Evolutionary conservation across 2,888 invertebrate species (phyloP).

Genomic region (Platynereis dumerilii): DNA sequence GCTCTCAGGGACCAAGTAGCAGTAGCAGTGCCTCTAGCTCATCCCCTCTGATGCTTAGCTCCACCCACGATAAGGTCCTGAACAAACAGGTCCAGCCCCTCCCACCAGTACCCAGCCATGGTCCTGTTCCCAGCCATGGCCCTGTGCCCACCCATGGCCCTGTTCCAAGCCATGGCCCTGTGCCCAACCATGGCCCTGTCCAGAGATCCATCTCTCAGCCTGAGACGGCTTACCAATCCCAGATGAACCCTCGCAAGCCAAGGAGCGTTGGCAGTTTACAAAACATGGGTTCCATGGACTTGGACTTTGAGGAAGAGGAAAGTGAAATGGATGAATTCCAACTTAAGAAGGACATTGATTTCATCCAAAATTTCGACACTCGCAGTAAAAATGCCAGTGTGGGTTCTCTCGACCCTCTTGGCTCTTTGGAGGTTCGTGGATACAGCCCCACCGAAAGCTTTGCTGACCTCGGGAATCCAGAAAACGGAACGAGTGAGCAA

Average conservation of each 20-base stretch:
- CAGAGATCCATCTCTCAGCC: not conserved
- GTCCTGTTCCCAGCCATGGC: not conserved
- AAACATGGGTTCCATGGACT: not conserved
- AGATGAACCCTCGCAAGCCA: not conserved
- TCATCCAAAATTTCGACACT: conserved; percentile 21
- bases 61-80: not conserved
- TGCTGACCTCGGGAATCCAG: conserved; percentile 9
- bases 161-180: not conserved
- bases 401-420: conserved; percentile 8
- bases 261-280: not conserved
- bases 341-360: conserved; percentile 22
- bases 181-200: not conserved
- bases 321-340: conserved; percentile 16
- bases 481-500: conserved; percentile 10
- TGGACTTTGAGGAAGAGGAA: conserved; percentile 17
- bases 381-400: conserved; percentile 4
- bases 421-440: conserved; percentile 14
- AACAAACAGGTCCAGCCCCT: not conserved
- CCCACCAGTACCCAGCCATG: not conserved
- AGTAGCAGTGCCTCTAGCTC: conserved; percentile 18
- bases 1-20: no score
- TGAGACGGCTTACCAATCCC: not conserved
- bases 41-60: conserved; percentile 15
- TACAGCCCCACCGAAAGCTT: conserved; percentile 21
- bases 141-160: not conserved